phyloP scores from a whole-genome alignment of 2,113 vertebrate species.

The Chamaea fasciata region DNA sequence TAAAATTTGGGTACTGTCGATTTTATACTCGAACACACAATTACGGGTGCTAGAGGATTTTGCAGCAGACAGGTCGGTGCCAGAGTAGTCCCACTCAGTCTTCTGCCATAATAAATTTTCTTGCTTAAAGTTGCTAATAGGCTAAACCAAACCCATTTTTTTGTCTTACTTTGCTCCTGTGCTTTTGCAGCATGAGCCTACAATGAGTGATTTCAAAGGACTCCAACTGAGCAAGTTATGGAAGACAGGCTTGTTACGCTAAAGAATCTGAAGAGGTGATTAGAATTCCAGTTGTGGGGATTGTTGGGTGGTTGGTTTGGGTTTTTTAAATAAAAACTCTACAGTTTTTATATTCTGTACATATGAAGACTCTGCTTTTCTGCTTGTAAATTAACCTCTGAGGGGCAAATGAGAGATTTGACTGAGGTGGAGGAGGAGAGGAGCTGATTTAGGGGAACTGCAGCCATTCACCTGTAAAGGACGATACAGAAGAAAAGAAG shows the following conservation, averaged over 20 bases:
- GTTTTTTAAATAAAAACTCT: background rate
- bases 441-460: background rate
- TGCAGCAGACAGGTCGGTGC: conserved; percentile 63
- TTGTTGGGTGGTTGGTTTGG: background rate
- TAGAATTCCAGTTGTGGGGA: background rate
- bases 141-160: background rate
- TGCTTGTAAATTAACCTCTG: background rate
- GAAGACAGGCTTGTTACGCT: background rate
- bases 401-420: background rate
- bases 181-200: background rate
- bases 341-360: background rate
- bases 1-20: conserved; percentile 57
- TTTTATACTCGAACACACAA: conserved; percentile 51
- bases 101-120: conserved; percentile 29
- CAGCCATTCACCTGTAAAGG: background rate
- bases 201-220: background rate
- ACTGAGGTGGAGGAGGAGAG: background rate
- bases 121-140: background rate
- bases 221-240: background rate
- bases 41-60: conserved; percentile 45
- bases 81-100: background rate
- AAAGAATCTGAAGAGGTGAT: background rate
- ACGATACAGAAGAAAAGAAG: background rate
- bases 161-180: background rate
- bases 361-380: background rate